Conservation (phyloP, 2,888 invertebrate genomes). For the Acleris emargana region DNA sequence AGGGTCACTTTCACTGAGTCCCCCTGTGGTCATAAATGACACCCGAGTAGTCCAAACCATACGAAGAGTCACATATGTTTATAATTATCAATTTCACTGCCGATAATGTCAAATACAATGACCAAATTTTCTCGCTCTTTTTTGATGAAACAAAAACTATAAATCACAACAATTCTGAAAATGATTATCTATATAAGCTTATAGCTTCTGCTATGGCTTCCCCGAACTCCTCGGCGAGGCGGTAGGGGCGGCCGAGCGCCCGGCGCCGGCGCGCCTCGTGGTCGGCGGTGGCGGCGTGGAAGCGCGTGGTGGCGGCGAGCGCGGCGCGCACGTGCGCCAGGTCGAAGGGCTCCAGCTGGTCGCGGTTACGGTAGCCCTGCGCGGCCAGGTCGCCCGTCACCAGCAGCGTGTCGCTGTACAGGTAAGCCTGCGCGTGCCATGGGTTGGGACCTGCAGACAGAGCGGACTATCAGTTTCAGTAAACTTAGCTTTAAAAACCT, state of each 20-base stretch:
- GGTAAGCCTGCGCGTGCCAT: conserved; percentile 59
- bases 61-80: no score
- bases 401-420: conserved; percentile 58
- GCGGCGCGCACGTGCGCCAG: conserved; percentile 54
- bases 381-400: conserved; percentile 68
- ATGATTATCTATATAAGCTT: no score
- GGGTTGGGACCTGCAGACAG: conserved; percentile 52
- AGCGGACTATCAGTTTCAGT: no score
- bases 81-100: no score
- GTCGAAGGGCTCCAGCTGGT: conserved; percentile 52
- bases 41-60: not conserved
- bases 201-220: conserved; percentile 54
- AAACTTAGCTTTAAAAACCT: no score
- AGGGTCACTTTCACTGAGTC: no score
- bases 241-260: conserved; percentile 43
- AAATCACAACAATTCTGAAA: no score
- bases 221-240: conserved; percentile 50
- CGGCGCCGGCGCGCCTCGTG: conserved; percentile 53
- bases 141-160: no score
- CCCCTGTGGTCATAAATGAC: no score
- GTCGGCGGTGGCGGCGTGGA: conserved; percentile 67
- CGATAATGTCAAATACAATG: no score
- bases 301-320: conserved; percentile 57
- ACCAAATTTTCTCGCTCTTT: no score
- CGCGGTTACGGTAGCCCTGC: conserved; percentile 55